phyloP scores from a whole-genome alignment of 1,140 invertebrate species.

The Sycophaga agraensis region DNA sequence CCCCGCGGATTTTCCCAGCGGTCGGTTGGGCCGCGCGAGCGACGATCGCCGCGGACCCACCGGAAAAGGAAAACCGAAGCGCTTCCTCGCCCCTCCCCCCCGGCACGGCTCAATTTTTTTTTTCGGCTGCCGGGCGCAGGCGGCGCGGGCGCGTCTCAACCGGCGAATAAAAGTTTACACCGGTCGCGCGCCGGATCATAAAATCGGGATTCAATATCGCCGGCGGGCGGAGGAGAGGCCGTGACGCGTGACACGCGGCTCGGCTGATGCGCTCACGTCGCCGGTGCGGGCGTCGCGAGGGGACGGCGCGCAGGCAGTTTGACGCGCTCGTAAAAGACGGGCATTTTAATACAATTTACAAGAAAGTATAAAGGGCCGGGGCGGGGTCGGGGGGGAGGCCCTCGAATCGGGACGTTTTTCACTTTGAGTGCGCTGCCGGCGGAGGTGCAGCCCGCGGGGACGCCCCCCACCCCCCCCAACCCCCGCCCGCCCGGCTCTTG shows the following conservation, averaged over 20 bases:
- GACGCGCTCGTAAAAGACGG: constrained; percentile 57
- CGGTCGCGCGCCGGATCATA: constrained; percentile 44
- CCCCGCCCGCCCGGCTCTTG: neutral
- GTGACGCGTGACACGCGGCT: constrained; percentile 48
- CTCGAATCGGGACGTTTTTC: constrained; percentile 25
- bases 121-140: constrained; percentile 26
- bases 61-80: no score
- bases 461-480: neutral
- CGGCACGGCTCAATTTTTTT: no score
- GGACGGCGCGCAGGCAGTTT: constrained; percentile 50
- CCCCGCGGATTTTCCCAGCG: no score
- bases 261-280: constrained; percentile 13
- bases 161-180: constrained; percentile 55
- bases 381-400: constrained; percentile 13
- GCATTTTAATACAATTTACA: constrained; percentile 59
- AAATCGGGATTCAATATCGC: constrained; percentile 55
- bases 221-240: constrained; percentile 32
- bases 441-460: neutral
- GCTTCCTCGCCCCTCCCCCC: no score
- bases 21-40: no score
- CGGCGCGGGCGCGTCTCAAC: constrained; percentile 48
- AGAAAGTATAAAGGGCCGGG: constrained; percentile 43
- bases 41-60: no score
- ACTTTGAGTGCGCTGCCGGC: constrained; percentile 22
- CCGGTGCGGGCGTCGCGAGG: constrained; percentile 3